Conservation (phyloP, 35 echinoderm and acorn worm genomes). For the Acanthaster planci region DNA sequence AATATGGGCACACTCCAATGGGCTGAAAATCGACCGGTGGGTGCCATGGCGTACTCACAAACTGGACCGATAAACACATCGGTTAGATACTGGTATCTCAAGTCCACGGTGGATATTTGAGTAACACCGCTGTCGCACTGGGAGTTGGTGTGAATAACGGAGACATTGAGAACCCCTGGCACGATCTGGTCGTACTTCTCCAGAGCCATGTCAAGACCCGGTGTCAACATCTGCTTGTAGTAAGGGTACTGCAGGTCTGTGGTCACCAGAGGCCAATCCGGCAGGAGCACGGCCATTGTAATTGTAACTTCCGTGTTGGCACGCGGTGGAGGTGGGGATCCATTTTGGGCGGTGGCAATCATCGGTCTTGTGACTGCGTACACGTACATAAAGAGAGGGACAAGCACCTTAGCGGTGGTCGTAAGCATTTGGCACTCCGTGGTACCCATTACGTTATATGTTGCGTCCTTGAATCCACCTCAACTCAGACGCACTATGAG, state of each 20-base stretch:
- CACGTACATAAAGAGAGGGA: neutral
- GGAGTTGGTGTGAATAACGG: conserved; percentile 7
- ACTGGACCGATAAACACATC: conserved; percentile 58
- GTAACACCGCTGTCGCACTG: neutral
- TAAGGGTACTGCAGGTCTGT: conserved; percentile 51
- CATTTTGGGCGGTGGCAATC: neutral
- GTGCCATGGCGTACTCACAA: conserved; percentile 51
- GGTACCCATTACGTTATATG: no score
- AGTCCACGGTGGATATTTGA: conserved; percentile 22
- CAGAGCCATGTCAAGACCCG: conserved; percentile 70
- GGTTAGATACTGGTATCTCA: neutral
- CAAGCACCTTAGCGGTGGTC: neutral
- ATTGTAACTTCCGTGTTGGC: neutral
- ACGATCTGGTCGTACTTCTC: conserved; percentile 8
- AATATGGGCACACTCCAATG: conserved; percentile 64
- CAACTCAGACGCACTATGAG: no score
- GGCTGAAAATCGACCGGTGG: conserved; percentile 23
- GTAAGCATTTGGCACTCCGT: no score
- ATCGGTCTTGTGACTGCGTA: neutral
- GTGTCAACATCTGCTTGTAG: conserved; percentile 57
- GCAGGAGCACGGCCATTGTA: neutral
- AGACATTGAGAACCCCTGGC: conserved; percentile 30
- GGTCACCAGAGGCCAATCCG: neutral
- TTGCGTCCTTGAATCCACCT: no score
- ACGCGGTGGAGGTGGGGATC: neutral